phyloP scores from a whole-genome alignment of 2,113 vertebrate genomes.

The Uria aalge region DNA sequence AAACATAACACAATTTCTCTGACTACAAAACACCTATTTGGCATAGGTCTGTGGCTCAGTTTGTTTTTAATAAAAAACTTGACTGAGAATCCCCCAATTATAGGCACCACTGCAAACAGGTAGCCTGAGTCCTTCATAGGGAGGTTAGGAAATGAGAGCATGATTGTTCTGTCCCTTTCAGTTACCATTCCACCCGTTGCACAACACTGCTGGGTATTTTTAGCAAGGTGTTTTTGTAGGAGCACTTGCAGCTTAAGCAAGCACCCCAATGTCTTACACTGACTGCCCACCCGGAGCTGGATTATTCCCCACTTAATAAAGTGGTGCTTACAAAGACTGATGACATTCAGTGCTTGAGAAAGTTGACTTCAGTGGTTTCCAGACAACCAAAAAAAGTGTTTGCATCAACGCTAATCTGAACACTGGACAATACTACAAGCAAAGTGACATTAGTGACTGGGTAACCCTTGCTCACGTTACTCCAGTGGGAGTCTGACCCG shows the following conservation, averaged over 20 bases:
- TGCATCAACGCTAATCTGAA: background rate
- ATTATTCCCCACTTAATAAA: background rate
- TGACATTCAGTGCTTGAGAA: background rate
- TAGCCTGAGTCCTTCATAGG: background rate
- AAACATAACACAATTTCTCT: background rate
- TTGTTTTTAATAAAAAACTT: background rate
- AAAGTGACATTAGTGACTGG: rapidly evolving
- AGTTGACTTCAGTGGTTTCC: background rate
- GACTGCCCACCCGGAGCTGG: background rate
- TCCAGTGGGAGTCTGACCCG: rapidly evolving
- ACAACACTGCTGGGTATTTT: background rate
- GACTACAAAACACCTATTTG: background rate
- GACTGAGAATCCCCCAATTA: background rate
- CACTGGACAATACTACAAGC: rapidly evolving
- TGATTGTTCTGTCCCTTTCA: background rate
- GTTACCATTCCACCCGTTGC: background rate
- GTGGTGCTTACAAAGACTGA: background rate
- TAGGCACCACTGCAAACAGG: background rate
- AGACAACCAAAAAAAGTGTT: background rate
- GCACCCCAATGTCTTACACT: rapidly evolving
- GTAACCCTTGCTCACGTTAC: background rate
- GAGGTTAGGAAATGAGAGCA: background rate
- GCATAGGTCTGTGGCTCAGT: background rate
- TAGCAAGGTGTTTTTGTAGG: background rate
- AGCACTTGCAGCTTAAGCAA: background rate